These are phyloP conservation scores for Saturnia japonica DNA, from an alignment of 2,888 invertebrate species.

Conservation along the genomic window DNA sequence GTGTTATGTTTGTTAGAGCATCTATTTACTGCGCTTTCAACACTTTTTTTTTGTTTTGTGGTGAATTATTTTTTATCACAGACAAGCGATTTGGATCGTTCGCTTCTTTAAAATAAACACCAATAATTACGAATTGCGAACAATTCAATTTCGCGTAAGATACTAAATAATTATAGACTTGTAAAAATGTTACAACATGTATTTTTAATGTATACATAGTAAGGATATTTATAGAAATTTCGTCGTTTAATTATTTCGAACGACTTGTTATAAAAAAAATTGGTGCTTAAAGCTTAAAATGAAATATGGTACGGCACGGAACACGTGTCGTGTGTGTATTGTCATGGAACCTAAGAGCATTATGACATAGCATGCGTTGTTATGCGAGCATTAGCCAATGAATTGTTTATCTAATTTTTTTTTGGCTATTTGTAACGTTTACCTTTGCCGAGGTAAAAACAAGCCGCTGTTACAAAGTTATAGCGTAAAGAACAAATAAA, in stretches of 20 bases:
- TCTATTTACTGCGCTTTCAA: constrained; percentile 50
- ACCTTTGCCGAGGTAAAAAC: neutral
- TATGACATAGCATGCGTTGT: constrained; percentile 81
- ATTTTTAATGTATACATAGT: constrained; percentile 82
- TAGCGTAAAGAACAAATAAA: neutral
- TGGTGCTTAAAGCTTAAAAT: constrained; percentile 82
- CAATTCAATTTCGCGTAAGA: constrained; percentile 37
- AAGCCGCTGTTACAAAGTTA: neutral
- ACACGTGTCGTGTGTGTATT: constrained; percentile 69
- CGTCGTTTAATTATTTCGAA: constrained; percentile 82
- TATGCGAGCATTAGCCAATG: constrained; percentile 61
- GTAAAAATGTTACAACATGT: constrained; percentile 82
- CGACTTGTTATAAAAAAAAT: constrained; percentile 82
- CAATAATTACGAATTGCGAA: neutral
- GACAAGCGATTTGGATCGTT: constrained; percentile 37
- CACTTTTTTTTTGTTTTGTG: constrained; percentile 47
- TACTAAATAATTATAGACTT: constrained; percentile 74
- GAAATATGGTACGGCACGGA: constrained; percentile 67
- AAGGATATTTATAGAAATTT: constrained; percentile 82
- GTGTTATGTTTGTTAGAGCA: constrained; percentile 49
- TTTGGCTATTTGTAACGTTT: neutral
- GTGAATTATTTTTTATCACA: constrained; percentile 51
- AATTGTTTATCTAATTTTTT: constrained; percentile 29
- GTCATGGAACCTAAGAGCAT: constrained; percentile 75
- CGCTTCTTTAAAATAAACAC: neutral